Percentiles rank a stretch among this genome's conserved stretches.
Evolutionary conservation across 1,140 invertebrate genomes (phyloP).

Genomic region (Danaus plexippus): DNA sequence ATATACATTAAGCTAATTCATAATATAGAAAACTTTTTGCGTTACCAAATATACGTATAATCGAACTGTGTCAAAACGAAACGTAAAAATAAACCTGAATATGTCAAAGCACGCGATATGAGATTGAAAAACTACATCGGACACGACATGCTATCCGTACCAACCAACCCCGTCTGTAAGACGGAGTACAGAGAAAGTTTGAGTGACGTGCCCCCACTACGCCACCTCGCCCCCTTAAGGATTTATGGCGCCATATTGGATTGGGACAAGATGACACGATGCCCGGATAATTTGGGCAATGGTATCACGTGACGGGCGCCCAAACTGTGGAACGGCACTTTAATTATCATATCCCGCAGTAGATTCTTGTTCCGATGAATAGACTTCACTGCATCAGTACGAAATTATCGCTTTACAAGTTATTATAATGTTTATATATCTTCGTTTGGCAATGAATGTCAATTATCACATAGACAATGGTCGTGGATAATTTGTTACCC

Average conservation of each 20-base stretch:
- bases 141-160: conserved; percentile 44
- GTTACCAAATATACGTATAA: conserved; percentile 8
- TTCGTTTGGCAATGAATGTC: no score
- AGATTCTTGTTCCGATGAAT: conserved; percentile 22
- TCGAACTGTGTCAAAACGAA: conserved; percentile 4
- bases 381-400: background rate
- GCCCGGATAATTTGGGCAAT: conserved; percentile 71
- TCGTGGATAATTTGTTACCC: conserved; percentile 6
- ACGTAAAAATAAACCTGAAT: background rate
- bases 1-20: no score
- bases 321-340: conserved; percentile 63
- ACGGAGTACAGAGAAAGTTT: conserved; percentile 70
- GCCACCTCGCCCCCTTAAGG: conserved; percentile 48
- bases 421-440: no score
- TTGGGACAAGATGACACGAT: conserved; percentile 71
- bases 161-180: conserved; percentile 58
- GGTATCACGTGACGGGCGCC: conserved; percentile 62
- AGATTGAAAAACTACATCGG: no score
- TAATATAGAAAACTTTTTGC: background rate
- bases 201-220: conserved; percentile 66
- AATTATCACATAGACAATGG: no score
- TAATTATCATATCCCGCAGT: conserved; percentile 67
- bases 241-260: conserved; percentile 72
- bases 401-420: no score
- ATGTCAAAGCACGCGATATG: conserved; percentile 14